A percentile compares a stretch with the other conserved stretches of the same genome.
These are phyloP conservation scores for Papilio machaon DNA, from an alignment of 1,140 invertebrate species.

Conservation along the genomic window DNA sequence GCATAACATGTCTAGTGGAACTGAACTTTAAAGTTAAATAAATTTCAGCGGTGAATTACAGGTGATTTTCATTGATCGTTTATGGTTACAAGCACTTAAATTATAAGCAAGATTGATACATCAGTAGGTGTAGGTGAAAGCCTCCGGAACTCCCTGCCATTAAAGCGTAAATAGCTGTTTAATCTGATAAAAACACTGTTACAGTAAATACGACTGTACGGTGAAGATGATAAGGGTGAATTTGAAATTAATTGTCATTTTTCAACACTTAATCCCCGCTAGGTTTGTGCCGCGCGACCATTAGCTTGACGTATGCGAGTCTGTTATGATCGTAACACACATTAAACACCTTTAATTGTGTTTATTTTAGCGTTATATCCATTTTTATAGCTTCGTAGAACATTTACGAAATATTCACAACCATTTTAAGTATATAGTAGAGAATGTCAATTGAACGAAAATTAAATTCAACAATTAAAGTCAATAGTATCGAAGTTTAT, in stretches of 20 bases:
- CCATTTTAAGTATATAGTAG: neutral
- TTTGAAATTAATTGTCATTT: neutral
- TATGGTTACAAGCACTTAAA: conserved; percentile 20
- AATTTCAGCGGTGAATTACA: neutral
- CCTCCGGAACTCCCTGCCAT: conserved; percentile 14
- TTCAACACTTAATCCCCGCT: conserved; percentile 15
- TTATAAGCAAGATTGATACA: conserved; percentile 19
- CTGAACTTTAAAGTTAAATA: neutral
- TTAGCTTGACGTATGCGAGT: conserved; percentile 25
- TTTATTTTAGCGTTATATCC: neutral
- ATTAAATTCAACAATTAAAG: neutral
- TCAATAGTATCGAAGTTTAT: neutral
- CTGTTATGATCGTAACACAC: conserved; percentile 12
- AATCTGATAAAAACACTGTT: neutral
- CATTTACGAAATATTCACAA: neutral
- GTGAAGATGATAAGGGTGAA: neutral
- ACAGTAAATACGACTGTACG: neutral
- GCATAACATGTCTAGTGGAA: neutral
- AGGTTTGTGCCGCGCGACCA: neutral
- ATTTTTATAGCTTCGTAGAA: neutral
- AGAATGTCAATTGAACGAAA: neutral
- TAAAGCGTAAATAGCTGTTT: conserved; percentile 21
- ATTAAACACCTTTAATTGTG: conserved; percentile 12
- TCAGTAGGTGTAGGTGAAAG: conserved; percentile 8
- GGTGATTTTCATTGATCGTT: conserved; percentile 24